phyloP scores from a whole-genome alignment of 1,140 invertebrate species.

The Eurosta solidaginis region DNA sequence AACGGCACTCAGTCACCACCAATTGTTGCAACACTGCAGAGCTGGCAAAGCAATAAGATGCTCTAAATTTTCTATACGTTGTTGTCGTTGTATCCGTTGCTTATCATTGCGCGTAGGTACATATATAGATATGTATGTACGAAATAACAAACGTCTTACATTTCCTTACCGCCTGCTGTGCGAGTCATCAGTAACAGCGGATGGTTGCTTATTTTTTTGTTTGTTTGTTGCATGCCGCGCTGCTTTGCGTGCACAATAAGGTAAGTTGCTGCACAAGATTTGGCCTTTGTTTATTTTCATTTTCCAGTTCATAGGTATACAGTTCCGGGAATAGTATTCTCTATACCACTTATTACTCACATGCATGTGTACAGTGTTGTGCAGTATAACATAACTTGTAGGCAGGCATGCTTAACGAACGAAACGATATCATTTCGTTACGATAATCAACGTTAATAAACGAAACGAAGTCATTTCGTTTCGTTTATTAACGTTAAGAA shows the following conservation, averaged over 20 bases:
- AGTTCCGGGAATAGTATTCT: background rate
- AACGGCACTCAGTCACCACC: background rate
- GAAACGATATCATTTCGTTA: too few species aligned
- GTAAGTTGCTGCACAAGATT: background rate
- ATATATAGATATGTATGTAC: too few species aligned
- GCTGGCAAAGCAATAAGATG: constrained; percentile 23
- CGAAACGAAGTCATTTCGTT: too few species aligned
- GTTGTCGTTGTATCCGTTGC: background rate
- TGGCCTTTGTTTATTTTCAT: background rate
- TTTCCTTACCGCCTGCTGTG: background rate
- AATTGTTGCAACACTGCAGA: background rate
- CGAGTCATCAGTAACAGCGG: background rate
- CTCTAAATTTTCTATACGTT: background rate
- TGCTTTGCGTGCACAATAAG: background rate
- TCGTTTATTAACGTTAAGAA: too few species aligned
- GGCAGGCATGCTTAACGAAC: too few species aligned
- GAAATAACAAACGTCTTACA: too few species aligned
- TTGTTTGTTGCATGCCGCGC: background rate
- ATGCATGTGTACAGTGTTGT: background rate
- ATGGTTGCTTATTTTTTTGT: background rate
- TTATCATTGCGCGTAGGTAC: background rate
- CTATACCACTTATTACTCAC: background rate
- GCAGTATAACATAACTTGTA: too few species aligned
- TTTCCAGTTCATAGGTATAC: background rate
- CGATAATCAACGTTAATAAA: too few species aligned